Percentiles rank a stretch among this genome's conserved stretches.
Conservation (phyloP, 2,888 invertebrate genomes). For the Caenorhabditis doughertyi region DNA sequence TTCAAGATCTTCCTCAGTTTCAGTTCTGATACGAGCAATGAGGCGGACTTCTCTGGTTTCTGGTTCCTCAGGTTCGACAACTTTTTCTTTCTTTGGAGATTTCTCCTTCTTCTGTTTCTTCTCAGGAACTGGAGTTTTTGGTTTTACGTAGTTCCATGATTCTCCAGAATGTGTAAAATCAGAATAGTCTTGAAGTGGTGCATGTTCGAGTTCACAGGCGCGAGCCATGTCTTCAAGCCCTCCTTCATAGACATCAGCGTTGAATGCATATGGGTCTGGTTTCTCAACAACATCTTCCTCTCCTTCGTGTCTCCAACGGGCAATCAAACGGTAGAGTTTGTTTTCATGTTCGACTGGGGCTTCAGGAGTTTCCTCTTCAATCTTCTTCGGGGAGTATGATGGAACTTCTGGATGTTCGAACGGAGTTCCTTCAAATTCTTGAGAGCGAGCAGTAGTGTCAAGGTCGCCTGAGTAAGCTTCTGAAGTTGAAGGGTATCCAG, state of each 20-base stretch:
- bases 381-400: slow-evolving; percentile 21
- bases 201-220: slow-evolving; percentile 44
- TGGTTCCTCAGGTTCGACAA: no score
- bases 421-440: slow-evolving; percentile 43
- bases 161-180: slow-evolving; percentile 17
- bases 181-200: slow-evolving; percentile 59
- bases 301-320: slow-evolving; percentile 59
- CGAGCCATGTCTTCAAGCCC: slow-evolving; percentile 50
- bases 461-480: slow-evolving; percentile 53
- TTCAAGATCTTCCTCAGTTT: no score
- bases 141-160: slow-evolving; percentile 18
- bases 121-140: slow-evolving; percentile 5
- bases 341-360: slow-evolving; percentile 22
- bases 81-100: no score
- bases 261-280: slow-evolving; percentile 57
- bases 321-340: slow-evolving; percentile 26
- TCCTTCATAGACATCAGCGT: slow-evolving; percentile 66
- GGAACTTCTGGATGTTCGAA: slow-evolving; percentile 30
- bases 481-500: slow-evolving; percentile 27
- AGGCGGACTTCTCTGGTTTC: no score
- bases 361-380: background rate
- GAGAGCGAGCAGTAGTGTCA: slow-evolving; percentile 7
- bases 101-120: no score
- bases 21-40: no score
- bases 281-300: slow-evolving; percentile 68